Base-by-base conservation (phyloP, 2,113 vertebrate genomes). In the Muntiacus reevesi region DNA sequence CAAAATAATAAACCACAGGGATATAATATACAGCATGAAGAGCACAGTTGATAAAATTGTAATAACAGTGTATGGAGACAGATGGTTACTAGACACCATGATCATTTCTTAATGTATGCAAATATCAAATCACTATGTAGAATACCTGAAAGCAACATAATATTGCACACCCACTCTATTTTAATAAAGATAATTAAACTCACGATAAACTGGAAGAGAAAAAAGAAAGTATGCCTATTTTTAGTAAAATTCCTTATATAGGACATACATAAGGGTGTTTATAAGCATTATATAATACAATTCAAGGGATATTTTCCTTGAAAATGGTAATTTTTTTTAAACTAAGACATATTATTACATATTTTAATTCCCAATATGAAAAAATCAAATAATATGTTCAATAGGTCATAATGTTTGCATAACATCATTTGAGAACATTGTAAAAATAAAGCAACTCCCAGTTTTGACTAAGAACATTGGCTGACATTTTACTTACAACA, bases 401-500 rank as follows among this genome's bases (percentile, higher is more conserved):
- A 4, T 92, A 93, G 89, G 45, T 89, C 83, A 92, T 86, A 93
- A 86, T 81, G 52, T 92, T 97, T 98, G 54, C 16, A 55, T 94
- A 94, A 50, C 25, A 76, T 89, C 47, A 84, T 87, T 92, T 96
- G 87, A 79, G 83, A 96, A 59, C 84, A 92, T 83, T 87, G 57
- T 79, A 94, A 95, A 97, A 97, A 92, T 97, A 96, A 97, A 92
- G 40, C 15, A 87, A 54, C 67, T 96, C 40, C 64, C 57, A 87
- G 59, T 89, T 98, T 95, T 96, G 83, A 96, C 89, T 91, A 91
- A 93, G 84, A 62, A 96, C 47, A 3, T 90, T 97, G 89, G 85
- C 91, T 97, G 96, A 94, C 92, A 97, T 95, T 98, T 98, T 97
- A 85, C 52, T 96, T 97, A 25, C 47, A 98, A 74, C 36, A 57